Conservation (phyloP, 2,113 vertebrate species). For the Actenoides hombroni region DNA sequence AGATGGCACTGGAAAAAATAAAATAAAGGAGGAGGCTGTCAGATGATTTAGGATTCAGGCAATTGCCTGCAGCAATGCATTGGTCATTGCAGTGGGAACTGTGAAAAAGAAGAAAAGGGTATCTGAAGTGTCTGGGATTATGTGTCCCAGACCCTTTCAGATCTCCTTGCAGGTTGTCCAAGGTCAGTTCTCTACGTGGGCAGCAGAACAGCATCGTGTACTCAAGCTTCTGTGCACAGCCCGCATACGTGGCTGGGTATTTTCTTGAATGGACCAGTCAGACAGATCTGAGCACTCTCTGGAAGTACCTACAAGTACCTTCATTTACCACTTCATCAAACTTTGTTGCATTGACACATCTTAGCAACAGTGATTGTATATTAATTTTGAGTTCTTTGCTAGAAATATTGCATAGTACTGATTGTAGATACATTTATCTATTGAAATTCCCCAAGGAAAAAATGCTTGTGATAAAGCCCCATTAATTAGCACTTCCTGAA, state of each 20-base stretch:
- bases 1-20: background rate
- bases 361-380: background rate
- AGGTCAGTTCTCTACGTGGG: accelerated
- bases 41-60: background rate
- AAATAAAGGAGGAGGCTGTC: background rate
- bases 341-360: background rate
- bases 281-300: background rate
- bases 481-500: background rate
- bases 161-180: background rate
- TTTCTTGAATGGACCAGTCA: background rate
- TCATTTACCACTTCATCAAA: background rate
- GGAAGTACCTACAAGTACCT: background rate
- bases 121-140: background rate
- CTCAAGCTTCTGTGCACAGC: background rate
- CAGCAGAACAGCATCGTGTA: background rate
- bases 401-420: background rate
- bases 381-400: background rate
- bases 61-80: background rate
- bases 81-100: background rate
- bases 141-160: background rate
- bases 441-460: background rate
- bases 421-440: background rate
- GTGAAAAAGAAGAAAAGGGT: background rate
- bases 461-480: background rate
- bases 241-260: background rate